Evolutionary conservation across 2,113 vertebrate genomes (phyloP), one percentile per base, ranked within the genome.

Genomic region (Vimba vimba): DNA sequence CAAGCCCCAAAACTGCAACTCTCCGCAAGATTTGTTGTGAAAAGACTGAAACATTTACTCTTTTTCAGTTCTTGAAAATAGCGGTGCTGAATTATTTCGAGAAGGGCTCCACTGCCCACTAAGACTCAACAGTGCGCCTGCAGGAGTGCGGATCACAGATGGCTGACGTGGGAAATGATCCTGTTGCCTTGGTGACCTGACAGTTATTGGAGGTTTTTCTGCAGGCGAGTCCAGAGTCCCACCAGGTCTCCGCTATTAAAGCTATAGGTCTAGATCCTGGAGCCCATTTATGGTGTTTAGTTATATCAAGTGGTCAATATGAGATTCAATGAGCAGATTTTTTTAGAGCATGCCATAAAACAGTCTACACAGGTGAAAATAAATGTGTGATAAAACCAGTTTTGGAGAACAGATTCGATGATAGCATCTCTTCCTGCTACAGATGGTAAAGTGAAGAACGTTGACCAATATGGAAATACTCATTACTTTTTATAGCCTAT

Each of bases 181-280:
- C 91, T 83, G 91, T 92, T 94, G 91, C 91, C 91, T 79, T 92
- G 88, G 92, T 89, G 87, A 93, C 79, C 86, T 66, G 87, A 81
- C 91, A 91, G 92, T 93, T 93, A 91, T 90, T 83, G 9, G 60
- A 66, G 36, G 68, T 82, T 17, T 82, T 17, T 71, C 17, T 77
- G 62, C 75, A 85, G 80, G 85, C 25, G 36, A 11, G 39, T 68
- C 71, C 59, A 60, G n/a, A 15, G 23, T 43, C 78, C 45, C 45
- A 33, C 33, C 73, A 62, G 83, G 83, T 39, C 23, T 71, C 45
- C 66, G 23, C n/a, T 79, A 45, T 15, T 11, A 5, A n/a, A 76
- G n/a, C 68, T n/a, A 17, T 52, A 78, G 82, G 81, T 39, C 50
- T 21, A 21, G 6, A 52, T 52, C 36, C 23, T 33, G 8, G 21